These are phyloP conservation scores for Ascidia mentula DNA, from an alignment of 23 tunicate species.

Conservation along the genomic window DNA sequence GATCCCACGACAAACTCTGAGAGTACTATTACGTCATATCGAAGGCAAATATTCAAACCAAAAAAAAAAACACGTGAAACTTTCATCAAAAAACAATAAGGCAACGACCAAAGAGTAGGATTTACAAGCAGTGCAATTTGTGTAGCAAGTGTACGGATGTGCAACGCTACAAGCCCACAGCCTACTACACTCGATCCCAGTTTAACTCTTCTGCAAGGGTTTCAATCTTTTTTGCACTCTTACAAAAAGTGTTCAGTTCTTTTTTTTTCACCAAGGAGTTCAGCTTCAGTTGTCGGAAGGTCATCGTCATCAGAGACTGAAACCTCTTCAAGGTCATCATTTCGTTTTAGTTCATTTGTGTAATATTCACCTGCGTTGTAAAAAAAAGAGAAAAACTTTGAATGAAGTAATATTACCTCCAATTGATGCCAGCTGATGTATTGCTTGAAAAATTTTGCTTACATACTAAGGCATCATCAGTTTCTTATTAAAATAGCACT, in stretches of 20 bases:
- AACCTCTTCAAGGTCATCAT: constrained; percentile 18
- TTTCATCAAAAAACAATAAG: not conserved
- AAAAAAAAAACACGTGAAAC: not conserved
- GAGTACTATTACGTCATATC: not conserved
- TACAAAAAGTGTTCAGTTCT: constrained; percentile 62
- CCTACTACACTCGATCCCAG: too few relatives aligned
- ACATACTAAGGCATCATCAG: too few relatives aligned
- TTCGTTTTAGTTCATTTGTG: constrained; percentile 47
- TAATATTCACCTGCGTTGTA: constrained; percentile 72
- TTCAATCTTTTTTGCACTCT: constrained; percentile 15
- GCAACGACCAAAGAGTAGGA: not conserved
- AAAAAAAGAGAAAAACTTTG: too few relatives aligned
- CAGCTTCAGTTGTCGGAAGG: constrained; percentile 27
- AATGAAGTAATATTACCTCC: too few relatives aligned
- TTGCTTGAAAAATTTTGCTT: too few relatives aligned
- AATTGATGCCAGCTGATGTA: too few relatives aligned
- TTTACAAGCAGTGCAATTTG: not conserved
- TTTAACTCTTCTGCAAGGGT: too few relatives aligned
- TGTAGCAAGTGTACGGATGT: not conserved
- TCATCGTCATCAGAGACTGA: constrained; percentile 20
- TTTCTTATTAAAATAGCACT: too few relatives aligned
- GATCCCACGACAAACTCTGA: not conserved
- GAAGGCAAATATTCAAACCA: not conserved
- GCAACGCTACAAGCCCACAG: too few relatives aligned
- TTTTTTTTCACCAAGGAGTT: constrained; percentile 49